Percentiles rank a stretch among this genome's conserved stretches.
phyloP scores from a whole-genome alignment of 2,797 vertebrate species.

The Sphenopsis melanotis region DNA sequence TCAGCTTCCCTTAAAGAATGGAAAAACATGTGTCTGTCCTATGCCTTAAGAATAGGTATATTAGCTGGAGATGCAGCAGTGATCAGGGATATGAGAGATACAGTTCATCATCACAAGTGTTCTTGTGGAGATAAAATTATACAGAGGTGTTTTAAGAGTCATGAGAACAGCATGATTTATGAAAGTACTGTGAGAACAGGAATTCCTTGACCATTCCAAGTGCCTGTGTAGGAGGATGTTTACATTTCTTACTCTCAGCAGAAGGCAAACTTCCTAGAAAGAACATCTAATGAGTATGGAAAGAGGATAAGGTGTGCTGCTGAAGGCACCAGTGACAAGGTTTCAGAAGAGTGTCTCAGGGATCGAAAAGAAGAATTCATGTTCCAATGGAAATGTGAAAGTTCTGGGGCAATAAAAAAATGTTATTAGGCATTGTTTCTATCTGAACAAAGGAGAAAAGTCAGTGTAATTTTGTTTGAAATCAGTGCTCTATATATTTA shows the following conservation, averaged over 20 bases:
- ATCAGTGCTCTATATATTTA: not conserved
- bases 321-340: not conserved
- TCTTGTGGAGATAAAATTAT: not conserved
- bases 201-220: not conserved
- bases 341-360: not conserved
- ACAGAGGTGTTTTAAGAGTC: not conserved
- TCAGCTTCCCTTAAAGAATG: not conserved
- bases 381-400: not conserved
- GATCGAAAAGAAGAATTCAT: not conserved
- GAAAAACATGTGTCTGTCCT: not conserved
- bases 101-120: not conserved
- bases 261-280: not conserved
- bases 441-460: not conserved
- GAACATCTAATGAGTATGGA: not conserved
- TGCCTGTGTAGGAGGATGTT: not conserved
- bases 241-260: not conserved
- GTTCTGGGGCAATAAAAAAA: not conserved
- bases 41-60: not conserved
- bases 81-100: not conserved
- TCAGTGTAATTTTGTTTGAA: not conserved
- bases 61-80: not conserved
- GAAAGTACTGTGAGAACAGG: not conserved
- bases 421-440: not conserved
- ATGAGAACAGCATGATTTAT: not conserved
- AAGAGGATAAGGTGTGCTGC: not conserved